phyloP scores from a whole-genome alignment of 30 jellyfish, hydroid and myxozoan genomes.

The Pelagia noctiluca region DNA sequence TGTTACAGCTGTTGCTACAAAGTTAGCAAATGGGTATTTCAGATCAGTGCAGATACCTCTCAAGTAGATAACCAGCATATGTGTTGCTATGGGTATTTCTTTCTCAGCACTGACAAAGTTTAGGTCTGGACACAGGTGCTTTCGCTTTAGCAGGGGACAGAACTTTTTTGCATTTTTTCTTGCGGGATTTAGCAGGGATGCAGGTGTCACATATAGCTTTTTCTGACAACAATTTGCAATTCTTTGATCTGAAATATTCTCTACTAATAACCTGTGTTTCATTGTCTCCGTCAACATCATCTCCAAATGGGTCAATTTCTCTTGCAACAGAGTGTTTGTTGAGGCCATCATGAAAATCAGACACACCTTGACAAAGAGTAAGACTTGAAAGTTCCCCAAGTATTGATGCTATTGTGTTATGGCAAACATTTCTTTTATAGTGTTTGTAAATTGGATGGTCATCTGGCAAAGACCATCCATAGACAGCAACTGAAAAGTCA shows the following conservation, averaged over 20 bases:
- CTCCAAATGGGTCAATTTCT: constrained; percentile 64
- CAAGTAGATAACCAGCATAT: constrained; percentile 70
- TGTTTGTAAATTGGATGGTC: constrained; percentile 55
- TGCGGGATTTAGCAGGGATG: constrained; percentile 38
- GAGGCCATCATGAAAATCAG: constrained; percentile 65
- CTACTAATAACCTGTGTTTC: constrained; percentile 49
- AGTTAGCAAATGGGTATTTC: constrained; percentile 61
- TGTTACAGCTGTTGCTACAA: constrained; percentile 66
- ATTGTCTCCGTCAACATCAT: constrained; percentile 27
- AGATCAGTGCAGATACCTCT: constrained; percentile 57
- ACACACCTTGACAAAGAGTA: constrained; percentile 60
- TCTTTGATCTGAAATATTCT: constrained; percentile 57
- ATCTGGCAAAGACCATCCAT: constrained; percentile 66
- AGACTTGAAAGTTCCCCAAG: constrained; percentile 47
- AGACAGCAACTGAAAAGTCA: constrained; percentile 52
- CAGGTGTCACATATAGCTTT: constrained; percentile 48
- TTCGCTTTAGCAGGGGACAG: constrained; percentile 51
- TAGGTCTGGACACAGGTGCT: constrained; percentile 64
- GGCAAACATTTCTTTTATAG: constrained; percentile 57
- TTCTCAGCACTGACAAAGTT: constrained; percentile 60
- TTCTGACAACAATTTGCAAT: constrained; percentile 51
- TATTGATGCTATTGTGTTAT: constrained; percentile 52
- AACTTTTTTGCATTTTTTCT: constrained; percentile 33
- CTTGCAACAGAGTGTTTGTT: constrained; percentile 62
- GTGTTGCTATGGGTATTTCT: constrained; percentile 63